phyloP scores from a whole-genome alignment of 2,888 invertebrate species.

The Patella depressa region DNA sequence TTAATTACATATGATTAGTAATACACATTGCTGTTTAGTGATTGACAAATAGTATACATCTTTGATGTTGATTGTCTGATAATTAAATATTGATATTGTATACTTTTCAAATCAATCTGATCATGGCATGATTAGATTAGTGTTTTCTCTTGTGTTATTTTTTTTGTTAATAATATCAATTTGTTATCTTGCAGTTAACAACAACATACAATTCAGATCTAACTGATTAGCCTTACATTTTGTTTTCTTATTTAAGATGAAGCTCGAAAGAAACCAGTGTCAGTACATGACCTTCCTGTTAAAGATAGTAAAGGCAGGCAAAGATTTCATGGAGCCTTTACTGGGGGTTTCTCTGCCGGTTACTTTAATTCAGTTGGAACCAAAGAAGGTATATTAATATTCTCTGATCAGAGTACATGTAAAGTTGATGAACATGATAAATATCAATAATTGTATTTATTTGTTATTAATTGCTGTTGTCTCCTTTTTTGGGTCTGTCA shows the following conservation, averaged over 20 bases:
- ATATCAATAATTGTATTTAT: background rate
- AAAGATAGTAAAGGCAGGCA: slow-evolving; percentile 89
- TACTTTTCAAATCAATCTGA: too few species aligned
- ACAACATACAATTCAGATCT: too few species aligned
- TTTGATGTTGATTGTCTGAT: too few species aligned
- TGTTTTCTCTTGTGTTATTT: too few species aligned
- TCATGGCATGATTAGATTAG: too few species aligned
- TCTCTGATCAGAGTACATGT: background rate
- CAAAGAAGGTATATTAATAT: slow-evolving; percentile 77
- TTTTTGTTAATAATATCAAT: too few species aligned
- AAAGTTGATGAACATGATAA: background rate
- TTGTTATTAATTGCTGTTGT: background rate
- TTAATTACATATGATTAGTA: too few species aligned
- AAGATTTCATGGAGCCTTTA: slow-evolving; percentile 98
- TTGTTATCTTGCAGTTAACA: too few species aligned
- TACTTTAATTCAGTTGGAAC: slow-evolving; percentile 97
- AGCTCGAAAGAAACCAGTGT: slow-evolving; percentile 75
- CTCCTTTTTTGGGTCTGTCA: background rate
- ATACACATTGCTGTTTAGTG: too few species aligned
- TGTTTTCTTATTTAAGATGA: slow-evolving; percentile 42
- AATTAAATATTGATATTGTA: too few species aligned
- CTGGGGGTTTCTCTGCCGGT: slow-evolving; percentile 98
- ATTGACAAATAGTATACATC: too few species aligned
- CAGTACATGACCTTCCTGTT: slow-evolving; percentile 86
- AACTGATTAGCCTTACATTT: too few species aligned